phyloP scores from a whole-genome alignment of 2,888 invertebrate species.

The Meganola albula region DNA sequence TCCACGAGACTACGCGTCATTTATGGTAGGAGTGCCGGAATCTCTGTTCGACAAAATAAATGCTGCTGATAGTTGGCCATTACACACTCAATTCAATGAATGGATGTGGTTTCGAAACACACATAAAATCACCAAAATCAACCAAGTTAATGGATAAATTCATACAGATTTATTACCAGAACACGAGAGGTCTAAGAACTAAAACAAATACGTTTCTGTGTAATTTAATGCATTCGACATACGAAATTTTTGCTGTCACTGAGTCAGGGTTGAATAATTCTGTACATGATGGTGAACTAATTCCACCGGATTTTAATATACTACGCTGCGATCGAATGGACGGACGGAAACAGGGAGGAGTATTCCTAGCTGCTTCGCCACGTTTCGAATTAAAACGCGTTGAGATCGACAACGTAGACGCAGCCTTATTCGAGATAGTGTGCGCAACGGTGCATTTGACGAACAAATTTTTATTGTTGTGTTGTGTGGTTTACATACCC shows the following conservation, averaged over 20 bases:
- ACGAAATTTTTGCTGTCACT: constrained; percentile 8
- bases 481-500: constrained; percentile 12
- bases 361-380: background rate
- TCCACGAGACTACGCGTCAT: background rate
- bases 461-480: constrained; percentile 10
- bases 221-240: constrained; percentile 2
- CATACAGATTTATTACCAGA: constrained; percentile 6
- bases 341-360: constrained; percentile 6
- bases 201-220: constrained; percentile 3
- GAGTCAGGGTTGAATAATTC: constrained; percentile 8
- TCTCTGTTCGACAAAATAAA: background rate
- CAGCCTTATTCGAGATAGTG: constrained; percentile 7
- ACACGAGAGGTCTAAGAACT: constrained; percentile 5
- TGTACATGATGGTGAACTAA: constrained; percentile 6
- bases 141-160: background rate
- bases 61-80: background rate
- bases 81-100: background rate
- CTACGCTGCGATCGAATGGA: constrained; percentile 6
- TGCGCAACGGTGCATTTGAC: constrained; percentile 5
- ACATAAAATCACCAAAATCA: background rate
- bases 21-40: background rate
- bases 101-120: constrained; percentile 1
- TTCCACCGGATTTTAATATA: constrained; percentile 3
- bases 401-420: constrained; percentile 3
- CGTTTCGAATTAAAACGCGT: background rate